Evolutionary conservation across 2,113 vertebrate species (phyloP), one percentile per base, ranked within the genome.

Genomic region (Menidia beryllina): DNA sequence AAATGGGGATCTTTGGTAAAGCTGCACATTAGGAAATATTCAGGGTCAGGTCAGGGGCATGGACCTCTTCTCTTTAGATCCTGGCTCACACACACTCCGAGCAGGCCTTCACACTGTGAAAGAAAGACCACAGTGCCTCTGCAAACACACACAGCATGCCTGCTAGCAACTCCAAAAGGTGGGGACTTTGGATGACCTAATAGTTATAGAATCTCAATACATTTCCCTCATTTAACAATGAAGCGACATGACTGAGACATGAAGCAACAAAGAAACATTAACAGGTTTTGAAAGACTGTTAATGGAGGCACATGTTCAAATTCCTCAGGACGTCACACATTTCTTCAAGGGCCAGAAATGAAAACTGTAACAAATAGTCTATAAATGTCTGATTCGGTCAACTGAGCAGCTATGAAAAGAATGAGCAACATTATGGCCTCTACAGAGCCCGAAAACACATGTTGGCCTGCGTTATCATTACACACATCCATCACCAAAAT

Each of bases 1-100:
- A 86, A 86, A 88, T 57, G 69, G 81, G 75, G 82, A 87, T 83
- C 84, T 87, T 89, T 77, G 76, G 69, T 75, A 87, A 91, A 87
- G 85, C 78, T 76, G 81, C 87, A 80, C 80, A 86, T 90, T 88
- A 91, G 88, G 86, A 88, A 86, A 88, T 87, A 91, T 89, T 91
- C 86, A 83, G 86, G 91, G 92, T 94, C 91, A 89, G 87, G 88
- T 84, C 88, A 81, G 86, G 88, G 88, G 72, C 88, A 90, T 45
- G n/a, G 85, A 89, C 79, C 86, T 86, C 82, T 81, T 90, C 79
- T 85, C 80, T 90, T 83, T 72, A 82, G 79, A 91, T 91, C 83
- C 79, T 80, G 75, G 84, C 85, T 89, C 86, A 79, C 88, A 89
- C 88, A 92, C 85, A 83, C 78, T 82, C 78, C 56, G 68, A 72